phyloP scores from a whole-genome alignment of 2,888 invertebrate genomes.

The Crioceris asparagi region DNA sequence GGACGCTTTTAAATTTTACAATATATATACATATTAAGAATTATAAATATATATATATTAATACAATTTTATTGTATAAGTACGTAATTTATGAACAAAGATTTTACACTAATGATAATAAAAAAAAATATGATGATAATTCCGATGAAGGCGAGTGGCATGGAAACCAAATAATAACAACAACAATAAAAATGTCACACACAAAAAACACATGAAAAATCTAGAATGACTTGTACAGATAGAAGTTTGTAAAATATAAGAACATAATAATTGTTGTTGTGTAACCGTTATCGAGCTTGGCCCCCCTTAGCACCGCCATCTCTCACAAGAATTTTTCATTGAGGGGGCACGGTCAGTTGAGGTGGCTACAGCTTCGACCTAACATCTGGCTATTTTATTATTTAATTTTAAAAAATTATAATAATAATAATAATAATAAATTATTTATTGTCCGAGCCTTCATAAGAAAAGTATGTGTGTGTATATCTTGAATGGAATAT shows the following conservation, averaged over 20 bases:
- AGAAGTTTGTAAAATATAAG: conserved; percentile 38
- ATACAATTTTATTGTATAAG: conserved; percentile 40
- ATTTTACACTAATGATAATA: conserved; percentile 43
- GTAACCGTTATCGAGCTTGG: too few relatives aligned
- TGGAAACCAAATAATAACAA: too few relatives aligned
- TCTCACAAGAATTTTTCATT: background rate
- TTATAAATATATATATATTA: conserved; percentile 36
- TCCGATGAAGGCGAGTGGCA: conserved; percentile 32
- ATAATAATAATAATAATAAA: too few relatives aligned
- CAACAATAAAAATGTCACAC: too few relatives aligned
- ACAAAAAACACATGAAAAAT: conserved; percentile 14
- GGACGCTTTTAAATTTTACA: conserved; percentile 45
- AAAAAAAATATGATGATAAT: conserved; percentile 5
- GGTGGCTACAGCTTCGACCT: too few relatives aligned
- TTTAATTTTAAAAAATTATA: too few relatives aligned
- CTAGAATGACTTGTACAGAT: conserved; percentile 42
- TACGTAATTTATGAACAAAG: conserved; percentile 40
- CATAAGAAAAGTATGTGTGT: too few relatives aligned
- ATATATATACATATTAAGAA: conserved; percentile 39
- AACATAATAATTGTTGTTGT: conserved; percentile 36
- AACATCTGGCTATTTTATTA: too few relatives aligned
- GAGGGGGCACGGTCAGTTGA: background rate
- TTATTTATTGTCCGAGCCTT: too few relatives aligned
- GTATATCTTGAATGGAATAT: conserved; percentile 59
- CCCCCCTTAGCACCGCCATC: too few relatives aligned